Conservation (phyloP, 2,113 vertebrate species). For the Corythornis cristatus region DNA sequence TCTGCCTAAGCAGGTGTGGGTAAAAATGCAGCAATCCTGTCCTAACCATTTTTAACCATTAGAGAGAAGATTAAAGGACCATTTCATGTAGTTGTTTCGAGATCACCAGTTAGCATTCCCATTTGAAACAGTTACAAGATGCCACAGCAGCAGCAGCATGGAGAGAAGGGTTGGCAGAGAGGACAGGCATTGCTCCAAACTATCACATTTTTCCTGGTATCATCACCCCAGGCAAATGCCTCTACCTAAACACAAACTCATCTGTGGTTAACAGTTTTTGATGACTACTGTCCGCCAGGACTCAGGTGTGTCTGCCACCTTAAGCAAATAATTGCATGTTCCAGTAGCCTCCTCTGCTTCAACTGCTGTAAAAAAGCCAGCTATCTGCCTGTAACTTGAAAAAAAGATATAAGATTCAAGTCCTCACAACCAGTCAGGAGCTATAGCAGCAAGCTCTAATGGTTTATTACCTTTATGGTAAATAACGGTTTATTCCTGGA, state of each 20-base stretch:
- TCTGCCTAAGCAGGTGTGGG: neutral
- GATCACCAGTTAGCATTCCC: neutral
- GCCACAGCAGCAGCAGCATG: neutral
- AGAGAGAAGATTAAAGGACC: neutral
- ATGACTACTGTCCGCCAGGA: neutral
- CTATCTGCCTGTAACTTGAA: neutral
- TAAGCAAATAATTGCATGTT: neutral
- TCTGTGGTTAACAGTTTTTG: conserved; percentile 12
- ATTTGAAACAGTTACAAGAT: neutral
- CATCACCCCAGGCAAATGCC: neutral
- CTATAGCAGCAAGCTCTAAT: neutral
- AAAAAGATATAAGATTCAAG: neutral
- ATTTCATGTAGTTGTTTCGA: neutral
- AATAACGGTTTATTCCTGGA: neutral
- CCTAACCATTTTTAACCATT: neutral
- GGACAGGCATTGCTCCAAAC: neutral
- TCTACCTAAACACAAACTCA: neutral
- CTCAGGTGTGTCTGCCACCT: neutral
- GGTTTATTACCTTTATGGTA: neutral
- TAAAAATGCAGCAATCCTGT: neutral
- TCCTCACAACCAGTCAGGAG: neutral
- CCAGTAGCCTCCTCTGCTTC: neutral
- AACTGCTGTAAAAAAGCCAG: neutral
- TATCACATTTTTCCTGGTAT: neutral
- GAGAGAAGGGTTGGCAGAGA: neutral